Conservation (phyloP, 2,113 vertebrate genomes). For the Gnathochromis pfefferi region DNA sequence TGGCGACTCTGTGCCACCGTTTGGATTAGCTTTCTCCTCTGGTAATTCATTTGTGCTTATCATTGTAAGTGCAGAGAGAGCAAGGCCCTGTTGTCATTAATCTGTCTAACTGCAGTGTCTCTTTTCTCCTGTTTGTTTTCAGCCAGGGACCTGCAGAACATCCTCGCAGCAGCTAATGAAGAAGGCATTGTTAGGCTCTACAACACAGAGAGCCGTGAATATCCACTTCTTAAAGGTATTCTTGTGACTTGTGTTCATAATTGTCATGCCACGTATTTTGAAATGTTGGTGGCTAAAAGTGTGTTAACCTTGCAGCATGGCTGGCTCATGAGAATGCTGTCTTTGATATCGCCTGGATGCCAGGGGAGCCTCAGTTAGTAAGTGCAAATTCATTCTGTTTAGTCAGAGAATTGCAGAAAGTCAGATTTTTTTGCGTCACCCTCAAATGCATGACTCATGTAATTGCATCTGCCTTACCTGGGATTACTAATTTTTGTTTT, state of each 20-base stretch:
- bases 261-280: background rate
- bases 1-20: slow-evolving; percentile 84
- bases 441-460: background rate
- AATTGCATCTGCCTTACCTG: background rate
- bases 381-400: slow-evolving; percentile 31
- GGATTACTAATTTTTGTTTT: background rate
- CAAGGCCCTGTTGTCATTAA: background rate
- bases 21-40: slow-evolving; percentile 85
- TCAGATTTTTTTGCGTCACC: too few species aligned
- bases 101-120: background rate
- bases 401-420: background rate
- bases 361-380: slow-evolving; percentile 85
- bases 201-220: slow-evolving; percentile 75
- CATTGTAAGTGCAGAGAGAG: background rate
- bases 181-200: slow-evolving; percentile 89
- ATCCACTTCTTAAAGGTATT: slow-evolving; percentile 80
- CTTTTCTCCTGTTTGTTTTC: background rate
- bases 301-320: slow-evolving; percentile 77
- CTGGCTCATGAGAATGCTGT: slow-evolving; percentile 93
- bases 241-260: rapidly evolving
- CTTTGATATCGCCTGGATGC: slow-evolving; percentile 95
- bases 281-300: background rate
- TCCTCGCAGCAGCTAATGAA: slow-evolving; percentile 89
- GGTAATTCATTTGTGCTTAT: slow-evolving; percentile 60
- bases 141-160: slow-evolving; percentile 69